Percentiles rank a stretch among this genome's conserved stretches.
These are phyloP conservation scores for Propithecus perrieri DNA, from an alignment of 2,797 vertebrate genomes.

Conservation along the genomic window DNA sequence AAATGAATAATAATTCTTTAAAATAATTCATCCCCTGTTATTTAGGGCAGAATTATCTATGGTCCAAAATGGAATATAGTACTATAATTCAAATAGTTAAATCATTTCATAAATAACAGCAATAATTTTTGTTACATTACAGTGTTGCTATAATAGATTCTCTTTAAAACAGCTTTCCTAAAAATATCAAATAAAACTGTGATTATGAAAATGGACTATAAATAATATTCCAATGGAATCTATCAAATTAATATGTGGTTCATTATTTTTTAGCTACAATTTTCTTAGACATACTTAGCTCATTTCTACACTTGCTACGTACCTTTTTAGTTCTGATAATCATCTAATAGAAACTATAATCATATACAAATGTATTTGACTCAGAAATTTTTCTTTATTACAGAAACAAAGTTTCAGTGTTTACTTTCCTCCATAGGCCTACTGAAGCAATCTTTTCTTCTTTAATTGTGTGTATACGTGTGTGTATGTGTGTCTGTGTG, in stretches of 20 bases:
- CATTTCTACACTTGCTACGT: background rate
- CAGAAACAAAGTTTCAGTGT: background rate
- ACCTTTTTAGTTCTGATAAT: background rate
- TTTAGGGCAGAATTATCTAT: background rate
- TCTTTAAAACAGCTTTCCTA: background rate
- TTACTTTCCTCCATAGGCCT: background rate
- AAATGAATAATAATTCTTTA: background rate
- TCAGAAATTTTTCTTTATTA: background rate
- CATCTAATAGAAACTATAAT: background rate
- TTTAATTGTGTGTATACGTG: background rate
- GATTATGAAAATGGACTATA: background rate
- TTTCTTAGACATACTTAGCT: background rate
- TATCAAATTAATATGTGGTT: background rate
- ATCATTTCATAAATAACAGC: background rate
- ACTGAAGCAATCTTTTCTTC: background rate
- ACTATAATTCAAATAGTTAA: background rate
- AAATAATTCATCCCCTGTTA: background rate
- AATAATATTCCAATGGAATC: background rate
- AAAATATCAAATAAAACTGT: background rate
- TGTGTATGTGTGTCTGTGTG: background rate
- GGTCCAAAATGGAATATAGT: background rate
- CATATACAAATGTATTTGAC: background rate
- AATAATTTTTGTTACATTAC: background rate
- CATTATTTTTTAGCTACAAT: conserved; percentile 3
- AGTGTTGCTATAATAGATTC: background rate